Evolutionary conservation across 2,797 vertebrate genomes (phyloP).

Genomic region (Chlorospingus semifuscus): DNA sequence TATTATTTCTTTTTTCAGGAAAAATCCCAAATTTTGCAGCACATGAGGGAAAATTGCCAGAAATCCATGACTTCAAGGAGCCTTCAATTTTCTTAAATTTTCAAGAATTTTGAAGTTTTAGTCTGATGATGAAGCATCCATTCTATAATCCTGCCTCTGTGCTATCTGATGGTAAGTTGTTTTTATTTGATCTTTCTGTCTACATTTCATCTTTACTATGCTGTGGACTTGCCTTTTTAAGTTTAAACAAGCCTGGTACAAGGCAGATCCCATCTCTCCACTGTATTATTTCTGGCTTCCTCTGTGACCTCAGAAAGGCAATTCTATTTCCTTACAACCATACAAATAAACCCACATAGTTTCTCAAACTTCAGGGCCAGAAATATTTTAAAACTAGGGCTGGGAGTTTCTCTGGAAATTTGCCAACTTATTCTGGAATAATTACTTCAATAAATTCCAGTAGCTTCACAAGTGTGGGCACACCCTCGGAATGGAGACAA

Average conservation of each 20-base stretch:
- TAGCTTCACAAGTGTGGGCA: neutral
- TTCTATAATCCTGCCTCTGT: neutral
- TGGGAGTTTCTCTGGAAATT: conserved; percentile 13
- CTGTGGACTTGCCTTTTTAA: neutral
- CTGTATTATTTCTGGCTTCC: neutral
- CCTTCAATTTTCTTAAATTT: neutral
- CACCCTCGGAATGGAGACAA: neutral
- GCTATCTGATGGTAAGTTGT: neutral
- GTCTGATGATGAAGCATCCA: neutral
- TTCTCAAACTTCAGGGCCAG: neutral
- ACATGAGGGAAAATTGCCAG: neutral
- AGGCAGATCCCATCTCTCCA: neutral
- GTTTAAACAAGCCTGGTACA: neutral
- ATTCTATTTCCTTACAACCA: neutral
- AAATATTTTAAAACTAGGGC: neutral
- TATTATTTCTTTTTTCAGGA: neutral
- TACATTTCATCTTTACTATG: neutral
- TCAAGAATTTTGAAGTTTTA: neutral
- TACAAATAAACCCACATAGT: neutral
- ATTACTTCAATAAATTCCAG: conserved; percentile 42
- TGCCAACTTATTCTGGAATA: conserved; percentile 18
- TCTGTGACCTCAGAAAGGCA: conserved; percentile 6
- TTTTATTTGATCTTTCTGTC: neutral
- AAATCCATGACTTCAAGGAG: neutral
- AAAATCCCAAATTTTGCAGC: neutral